A percentile compares a stretch with the other conserved stretches of the same genome.
phyloP scores from a whole-genome alignment of 1,140 invertebrate genomes.

The Drosophila athabasca region DNA sequence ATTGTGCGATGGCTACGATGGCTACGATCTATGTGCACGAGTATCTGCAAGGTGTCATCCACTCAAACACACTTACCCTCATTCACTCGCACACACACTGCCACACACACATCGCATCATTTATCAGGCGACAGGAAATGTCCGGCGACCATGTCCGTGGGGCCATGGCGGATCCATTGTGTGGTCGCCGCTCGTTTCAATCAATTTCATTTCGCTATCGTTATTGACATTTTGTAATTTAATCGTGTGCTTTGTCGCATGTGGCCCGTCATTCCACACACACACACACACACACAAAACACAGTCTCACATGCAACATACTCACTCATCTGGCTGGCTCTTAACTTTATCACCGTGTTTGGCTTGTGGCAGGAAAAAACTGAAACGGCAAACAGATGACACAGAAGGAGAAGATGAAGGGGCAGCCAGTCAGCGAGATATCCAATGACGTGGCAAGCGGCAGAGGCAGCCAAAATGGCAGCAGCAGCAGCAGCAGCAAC shows the following conservation, averaged over 20 bases:
- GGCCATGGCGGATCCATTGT: slow-evolving; percentile 39
- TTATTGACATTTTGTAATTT: slow-evolving; percentile 78
- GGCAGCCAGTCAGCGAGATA: slow-evolving; percentile 11
- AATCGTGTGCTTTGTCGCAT: slow-evolving; percentile 77
- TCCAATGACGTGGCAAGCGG: slow-evolving; percentile 46
- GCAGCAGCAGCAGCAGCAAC: slow-evolving; percentile 10
- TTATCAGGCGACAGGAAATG: slow-evolving; percentile 59
- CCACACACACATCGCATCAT: slow-evolving; percentile 49
- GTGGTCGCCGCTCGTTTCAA: slow-evolving; percentile 75
- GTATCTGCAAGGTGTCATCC: slow-evolving; percentile 58
- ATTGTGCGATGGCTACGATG: slow-evolving; percentile 39
- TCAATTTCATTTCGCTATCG: slow-evolving; percentile 81
- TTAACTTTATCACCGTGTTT: slow-evolving; percentile 77
- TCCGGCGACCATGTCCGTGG: slow-evolving; percentile 14
- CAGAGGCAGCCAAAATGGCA: slow-evolving; percentile 23
- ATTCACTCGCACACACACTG: slow-evolving; percentile 23
- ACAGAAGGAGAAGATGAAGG: slow-evolving; percentile 42
- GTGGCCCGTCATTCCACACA: slow-evolving; percentile 46
- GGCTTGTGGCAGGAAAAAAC: slow-evolving; percentile 40
- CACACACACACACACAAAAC: slow-evolving; percentile 6
- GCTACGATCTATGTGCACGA: slow-evolving; percentile 38
- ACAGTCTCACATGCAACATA: slow-evolving; percentile 3
- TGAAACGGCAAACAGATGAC: slow-evolving; percentile 35
- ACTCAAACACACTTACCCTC: slow-evolving; percentile 31
- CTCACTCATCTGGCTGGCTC: slow-evolving; percentile 48